Conservation (phyloP, 53 echinoderm and acorn worm genomes). For the Echinometra lucunter region DNA sequence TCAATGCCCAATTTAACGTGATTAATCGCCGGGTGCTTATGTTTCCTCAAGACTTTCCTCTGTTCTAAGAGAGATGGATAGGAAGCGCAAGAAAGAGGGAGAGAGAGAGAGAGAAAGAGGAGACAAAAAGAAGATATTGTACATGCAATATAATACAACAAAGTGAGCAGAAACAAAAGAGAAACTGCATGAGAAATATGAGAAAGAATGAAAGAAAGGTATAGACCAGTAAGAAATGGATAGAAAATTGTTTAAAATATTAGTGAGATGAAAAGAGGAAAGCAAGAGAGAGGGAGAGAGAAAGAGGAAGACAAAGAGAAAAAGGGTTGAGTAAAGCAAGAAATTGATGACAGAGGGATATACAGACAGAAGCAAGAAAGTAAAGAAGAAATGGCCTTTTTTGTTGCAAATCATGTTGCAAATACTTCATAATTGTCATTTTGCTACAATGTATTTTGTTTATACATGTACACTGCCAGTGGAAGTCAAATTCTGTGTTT, state of each 20-base stretch:
- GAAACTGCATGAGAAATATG: too few species aligned
- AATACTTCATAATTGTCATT: neutral
- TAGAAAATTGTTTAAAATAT: too few species aligned
- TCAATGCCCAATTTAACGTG: slow-evolving; percentile 20
- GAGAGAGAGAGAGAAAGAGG: neutral
- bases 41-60: slow-evolving; percentile 7
- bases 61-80: neutral
- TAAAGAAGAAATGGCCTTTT: neutral
- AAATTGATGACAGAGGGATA: neutral
- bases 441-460: too few species aligned
- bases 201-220: too few species aligned
- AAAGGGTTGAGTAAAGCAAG: neutral
- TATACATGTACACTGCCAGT: too few species aligned
- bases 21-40: slow-evolving; percentile 26
- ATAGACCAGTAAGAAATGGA: too few species aligned
- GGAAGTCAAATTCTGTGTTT: too few species aligned
- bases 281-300: neutral
- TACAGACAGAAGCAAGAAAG: neutral
- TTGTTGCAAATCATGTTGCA: neutral
- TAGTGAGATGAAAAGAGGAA: too few species aligned
- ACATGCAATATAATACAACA: too few species aligned
- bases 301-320: too few species aligned
- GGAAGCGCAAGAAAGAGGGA: neutral
- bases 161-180: too few species aligned
- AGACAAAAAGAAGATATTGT: too few species aligned